These are phyloP conservation scores for Drosophila melanica DNA, from an alignment of 1,140 invertebrate species.

Conservation along the genomic window DNA sequence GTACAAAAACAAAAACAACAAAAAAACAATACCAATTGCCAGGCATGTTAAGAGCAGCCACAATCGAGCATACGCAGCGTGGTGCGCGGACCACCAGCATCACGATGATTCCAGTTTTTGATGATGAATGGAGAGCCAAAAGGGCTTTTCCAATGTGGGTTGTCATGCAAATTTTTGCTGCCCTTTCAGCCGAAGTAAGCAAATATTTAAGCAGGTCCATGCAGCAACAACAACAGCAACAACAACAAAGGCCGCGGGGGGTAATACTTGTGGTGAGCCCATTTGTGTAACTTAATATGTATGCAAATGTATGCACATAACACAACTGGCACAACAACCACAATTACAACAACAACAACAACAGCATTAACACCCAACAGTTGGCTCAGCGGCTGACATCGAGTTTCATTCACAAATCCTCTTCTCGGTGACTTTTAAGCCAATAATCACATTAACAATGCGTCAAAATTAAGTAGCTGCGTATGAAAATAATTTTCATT, in stretches of 20 bases:
- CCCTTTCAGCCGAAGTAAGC: slow-evolving; percentile 49
- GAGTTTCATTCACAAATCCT: slow-evolving; percentile 34
- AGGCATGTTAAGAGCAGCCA: slow-evolving; percentile 1
- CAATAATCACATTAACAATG: slow-evolving; percentile 42
- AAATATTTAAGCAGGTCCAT: slow-evolving; percentile 51
- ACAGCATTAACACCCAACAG: slow-evolving; percentile 18
- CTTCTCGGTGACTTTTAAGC: slow-evolving; percentile 26
- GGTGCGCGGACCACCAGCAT: too few species aligned
- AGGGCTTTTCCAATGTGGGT: neutral
- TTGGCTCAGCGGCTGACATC: slow-evolving; percentile 40
- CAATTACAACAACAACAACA: neutral
- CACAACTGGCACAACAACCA: slow-evolving; percentile 13
- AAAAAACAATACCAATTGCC: slow-evolving; percentile 13
- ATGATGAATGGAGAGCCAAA: slow-evolving; percentile 1
- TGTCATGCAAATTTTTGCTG: slow-evolving; percentile 51
- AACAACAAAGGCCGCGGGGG: neutral
- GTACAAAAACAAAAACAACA: neutral
- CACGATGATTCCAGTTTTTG: neutral
- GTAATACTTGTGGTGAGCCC: slow-evolving; percentile 24
- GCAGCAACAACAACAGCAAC: slow-evolving; percentile 28
- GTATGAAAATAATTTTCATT: neutral
- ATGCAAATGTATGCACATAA: slow-evolving; percentile 68
- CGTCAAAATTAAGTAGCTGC: slow-evolving; percentile 6
- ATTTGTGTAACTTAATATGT: slow-evolving; percentile 38
- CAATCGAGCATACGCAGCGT: slow-evolving; percentile 32